Evolutionary conservation across 2,113 vertebrate species (phyloP), one percentile per base, ranked within the genome.

Genomic region (Motacilla tschutschensis): DNA sequence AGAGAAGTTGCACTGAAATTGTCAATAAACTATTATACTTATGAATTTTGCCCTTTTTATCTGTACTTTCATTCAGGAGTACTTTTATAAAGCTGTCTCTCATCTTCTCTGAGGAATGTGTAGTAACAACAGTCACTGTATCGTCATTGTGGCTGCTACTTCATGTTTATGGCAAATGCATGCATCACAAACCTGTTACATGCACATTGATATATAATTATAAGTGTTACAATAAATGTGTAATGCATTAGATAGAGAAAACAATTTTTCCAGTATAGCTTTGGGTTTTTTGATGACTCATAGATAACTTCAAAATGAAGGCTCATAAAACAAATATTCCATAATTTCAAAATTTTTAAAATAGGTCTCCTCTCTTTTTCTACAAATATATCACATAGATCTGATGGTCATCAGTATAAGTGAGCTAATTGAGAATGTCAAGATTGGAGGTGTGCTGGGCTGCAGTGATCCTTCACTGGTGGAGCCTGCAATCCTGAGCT

Each of bases 401-500:
- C 28, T 20, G 38, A 25, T 24, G 28, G 28, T 9, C 13, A 31
- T 29, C 0, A 2, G 11, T 28, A 3, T 20, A 38, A 33, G 22
- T 29, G 33, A 53, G 6, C 28, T 33, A 75, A 40, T 7, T 0
- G 0, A 58, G 12, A n/a, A 51, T 4, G 5, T n/a, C 22, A 28
- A 8, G 38, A 17, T 2, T 33, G 18, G 9, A 51, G 22, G 60
- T 0, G 0, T 17, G 9, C 4, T 59, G 11, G n/a, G 13, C 17
- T 51, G 43, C 31, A 35, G 19, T 41, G 46, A 24, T n/a, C 22
- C 16, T 16, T 40, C 6, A 11, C 14, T 14, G 10, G 16, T 48
- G 59, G 31, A 43, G 6, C 8, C 35, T 35, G 7, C 17, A 57
- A 2, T 35, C 36, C 35, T 43, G 25, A 31, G 31, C 5, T 12